Percentiles rank a stretch among this genome's conserved stretches.
phyloP scores from a whole-genome alignment of 2,888 invertebrate species.

The Antitype chi region DNA sequence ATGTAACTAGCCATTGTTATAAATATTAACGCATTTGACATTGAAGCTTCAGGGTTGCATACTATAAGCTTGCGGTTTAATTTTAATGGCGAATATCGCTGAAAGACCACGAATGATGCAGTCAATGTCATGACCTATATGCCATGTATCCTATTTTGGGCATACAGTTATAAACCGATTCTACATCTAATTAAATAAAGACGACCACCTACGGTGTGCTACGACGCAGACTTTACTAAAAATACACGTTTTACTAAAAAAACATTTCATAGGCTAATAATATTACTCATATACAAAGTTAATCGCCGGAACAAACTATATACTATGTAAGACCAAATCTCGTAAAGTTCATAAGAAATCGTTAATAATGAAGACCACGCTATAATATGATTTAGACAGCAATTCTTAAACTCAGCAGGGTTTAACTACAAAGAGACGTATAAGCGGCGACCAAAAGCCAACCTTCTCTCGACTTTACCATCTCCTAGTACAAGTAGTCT shows the following conservation, averaged over 20 bases:
- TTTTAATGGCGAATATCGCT: conserved; percentile 17
- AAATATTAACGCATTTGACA: conserved; percentile 56
- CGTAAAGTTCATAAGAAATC: conserved; percentile 8
- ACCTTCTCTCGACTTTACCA: neutral
- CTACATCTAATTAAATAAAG: conserved; percentile 4
- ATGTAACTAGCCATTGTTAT: conserved; percentile 40
- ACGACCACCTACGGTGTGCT: conserved; percentile 36
- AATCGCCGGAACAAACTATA: conserved; percentile 7
- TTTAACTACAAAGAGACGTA: neutral
- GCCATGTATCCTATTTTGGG: conserved; percentile 2
- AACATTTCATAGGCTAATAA: conserved; percentile 40
- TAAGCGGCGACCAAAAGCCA: neutral
- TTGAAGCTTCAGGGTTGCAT: conserved; percentile 51
- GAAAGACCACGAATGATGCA: conserved; percentile 1
- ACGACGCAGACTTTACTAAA: conserved; percentile 15
- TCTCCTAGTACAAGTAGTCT: conserved; percentile 8
- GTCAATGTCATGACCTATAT: conserved; percentile 31
- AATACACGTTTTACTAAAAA: conserved; percentile 14
- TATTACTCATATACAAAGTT: neutral
- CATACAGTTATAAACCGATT: conserved; percentile 17
- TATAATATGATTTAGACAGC: neutral
- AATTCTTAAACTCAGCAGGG: neutral
- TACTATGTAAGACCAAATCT: neutral
- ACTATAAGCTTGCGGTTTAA: conserved; percentile 22
- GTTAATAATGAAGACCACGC: neutral